These are phyloP conservation scores for Teinopalpus imperialis DNA, from an alignment of 2,888 invertebrate species.

Conservation along the genomic window DNA sequence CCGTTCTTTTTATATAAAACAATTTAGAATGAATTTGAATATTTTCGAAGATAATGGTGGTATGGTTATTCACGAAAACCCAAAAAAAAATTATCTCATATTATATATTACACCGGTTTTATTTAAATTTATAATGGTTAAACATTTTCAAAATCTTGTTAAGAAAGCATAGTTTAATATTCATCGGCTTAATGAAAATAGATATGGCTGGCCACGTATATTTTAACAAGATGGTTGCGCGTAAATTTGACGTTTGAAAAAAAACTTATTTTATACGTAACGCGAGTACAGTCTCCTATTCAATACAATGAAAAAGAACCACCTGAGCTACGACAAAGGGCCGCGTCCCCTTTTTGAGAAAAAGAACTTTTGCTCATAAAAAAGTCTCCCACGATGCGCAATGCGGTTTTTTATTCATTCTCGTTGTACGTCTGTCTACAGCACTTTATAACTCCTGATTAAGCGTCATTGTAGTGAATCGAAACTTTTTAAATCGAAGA, in stretches of 20 bases:
- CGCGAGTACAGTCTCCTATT: constrained; percentile 40
- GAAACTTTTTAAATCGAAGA: constrained; percentile 5
- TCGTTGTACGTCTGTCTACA: constrained; percentile 38
- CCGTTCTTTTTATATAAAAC: too few species aligned
- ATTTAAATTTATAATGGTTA: too few species aligned
- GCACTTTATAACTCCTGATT: constrained; percentile 52
- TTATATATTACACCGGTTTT: too few species aligned
- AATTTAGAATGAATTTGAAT: background rate
- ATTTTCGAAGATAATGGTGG: background rate
- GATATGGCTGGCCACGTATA: too few species aligned
- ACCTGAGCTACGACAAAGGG: constrained; percentile 64
- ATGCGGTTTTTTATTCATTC: constrained; percentile 48
- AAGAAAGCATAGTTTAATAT: too few species aligned
- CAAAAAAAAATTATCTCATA: too few species aligned
- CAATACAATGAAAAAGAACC: constrained; percentile 40
- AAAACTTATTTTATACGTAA: constrained; percentile 5
- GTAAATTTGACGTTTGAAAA: background rate
- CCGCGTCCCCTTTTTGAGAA: constrained; percentile 48
- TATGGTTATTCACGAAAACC: background rate
- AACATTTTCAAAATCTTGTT: too few species aligned
- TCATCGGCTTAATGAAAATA: too few species aligned
- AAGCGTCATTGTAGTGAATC: constrained; percentile 35
- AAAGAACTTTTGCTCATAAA: constrained; percentile 47
- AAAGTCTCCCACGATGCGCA: constrained; percentile 64
- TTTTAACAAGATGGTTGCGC: too few species aligned